These are phyloP conservation scores for Thymelicus sylvestris DNA, from an alignment of 2,888 invertebrate genomes.

Conservation along the genomic window DNA sequence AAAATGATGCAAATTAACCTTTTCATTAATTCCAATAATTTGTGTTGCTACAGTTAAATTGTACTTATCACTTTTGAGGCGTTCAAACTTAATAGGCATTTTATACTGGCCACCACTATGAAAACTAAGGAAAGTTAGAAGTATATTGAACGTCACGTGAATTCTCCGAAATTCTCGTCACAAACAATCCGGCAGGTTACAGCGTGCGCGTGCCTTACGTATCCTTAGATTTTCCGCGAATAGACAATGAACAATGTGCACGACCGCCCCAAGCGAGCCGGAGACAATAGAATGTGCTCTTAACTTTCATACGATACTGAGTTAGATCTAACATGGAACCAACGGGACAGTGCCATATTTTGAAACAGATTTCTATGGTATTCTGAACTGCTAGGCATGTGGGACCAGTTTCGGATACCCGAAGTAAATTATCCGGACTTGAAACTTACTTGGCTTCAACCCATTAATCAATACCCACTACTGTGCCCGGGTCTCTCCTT, in stretches of 20 bases:
- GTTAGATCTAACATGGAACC: conserved; percentile 51
- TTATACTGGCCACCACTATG: too few species aligned
- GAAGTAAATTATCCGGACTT: neutral
- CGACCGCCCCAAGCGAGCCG: conserved; percentile 58
- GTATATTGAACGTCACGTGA: too few species aligned
- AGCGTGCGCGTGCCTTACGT: neutral
- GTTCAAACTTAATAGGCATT: too few species aligned
- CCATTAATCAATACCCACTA: too few species aligned
- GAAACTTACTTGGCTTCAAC: too few species aligned
- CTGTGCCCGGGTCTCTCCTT: too few species aligned
- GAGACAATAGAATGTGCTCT: conserved; percentile 63
- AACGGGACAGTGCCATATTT: conserved; percentile 51
- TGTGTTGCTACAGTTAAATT: too few species aligned
- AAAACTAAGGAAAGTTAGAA: too few species aligned
- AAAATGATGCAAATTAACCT: too few species aligned
- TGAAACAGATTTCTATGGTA: conserved; percentile 38
- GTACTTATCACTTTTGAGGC: too few species aligned
- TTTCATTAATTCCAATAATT: too few species aligned
- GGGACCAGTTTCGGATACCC: neutral
- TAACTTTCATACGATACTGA: conserved; percentile 55
- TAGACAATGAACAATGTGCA: conserved; percentile 76
- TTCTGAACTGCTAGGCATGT: conserved; percentile 10
- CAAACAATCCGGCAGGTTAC: neutral
- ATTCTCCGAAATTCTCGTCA: too few species aligned
- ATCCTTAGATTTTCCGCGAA: conserved; percentile 51